A percentile compares a stretch with the other conserved stretches of the same genome.
Evolutionary conservation across 2,888 invertebrate species (phyloP).

Genomic region (Orgyia antiqua): DNA sequence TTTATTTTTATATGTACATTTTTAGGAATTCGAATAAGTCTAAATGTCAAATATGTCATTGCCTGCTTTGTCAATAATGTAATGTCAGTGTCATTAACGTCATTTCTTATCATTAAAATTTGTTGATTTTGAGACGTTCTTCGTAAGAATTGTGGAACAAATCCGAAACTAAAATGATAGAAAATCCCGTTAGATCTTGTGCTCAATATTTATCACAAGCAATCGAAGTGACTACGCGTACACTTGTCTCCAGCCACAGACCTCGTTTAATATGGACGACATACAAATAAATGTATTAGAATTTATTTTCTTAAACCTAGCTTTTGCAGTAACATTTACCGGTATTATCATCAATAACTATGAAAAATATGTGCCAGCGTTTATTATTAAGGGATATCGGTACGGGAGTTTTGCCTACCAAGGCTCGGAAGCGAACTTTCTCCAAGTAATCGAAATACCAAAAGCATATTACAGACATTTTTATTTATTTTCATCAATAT

Average conservation of each 20-base stretch:
- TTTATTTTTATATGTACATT: too few species aligned
- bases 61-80: background rate
- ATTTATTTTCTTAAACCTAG: constrained; percentile 59
- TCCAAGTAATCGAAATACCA: constrained; percentile 81
- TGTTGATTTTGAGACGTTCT: too few species aligned
- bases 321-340: constrained; percentile 66
- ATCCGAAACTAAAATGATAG: constrained; percentile 25
- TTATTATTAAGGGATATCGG: constrained; percentile 81
- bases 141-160: constrained; percentile 5
- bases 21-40: too few species aligned
- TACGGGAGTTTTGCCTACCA: constrained; percentile 86
- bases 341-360: constrained; percentile 81
- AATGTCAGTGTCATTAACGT: constrained; percentile 1
- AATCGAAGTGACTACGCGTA: constrained; percentile 8
- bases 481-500: constrained; percentile 82
- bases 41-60: too few species aligned
- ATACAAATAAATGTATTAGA: constrained; percentile 56
- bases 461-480: constrained; percentile 91
- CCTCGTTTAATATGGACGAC: constrained; percentile 24
- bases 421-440: constrained; percentile 61
- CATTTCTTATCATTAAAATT: too few species aligned
- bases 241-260: background rate
- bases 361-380: constrained; percentile 82
- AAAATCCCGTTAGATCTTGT: constrained; percentile 27
- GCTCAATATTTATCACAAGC: constrained; percentile 17